Base-by-base conservation (phyloP, 2,888 invertebrate genomes). In the Meta bourneti region DNA sequence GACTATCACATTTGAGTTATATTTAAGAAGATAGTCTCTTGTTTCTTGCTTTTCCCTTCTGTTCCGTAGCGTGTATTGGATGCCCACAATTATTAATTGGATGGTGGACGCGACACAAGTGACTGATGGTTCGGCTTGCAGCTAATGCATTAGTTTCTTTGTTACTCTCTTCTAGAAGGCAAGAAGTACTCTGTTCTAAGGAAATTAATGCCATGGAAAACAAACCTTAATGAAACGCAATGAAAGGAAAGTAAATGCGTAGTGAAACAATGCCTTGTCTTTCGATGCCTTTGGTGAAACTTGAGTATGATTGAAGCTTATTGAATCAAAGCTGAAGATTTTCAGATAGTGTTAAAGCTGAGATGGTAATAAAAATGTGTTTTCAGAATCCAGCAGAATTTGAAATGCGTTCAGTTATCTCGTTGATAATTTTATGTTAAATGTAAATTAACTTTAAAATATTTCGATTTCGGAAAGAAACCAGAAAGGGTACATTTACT, bases 101-200 rank as follows among this genome's bases (percentile, higher is more conserved):
- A 79, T 79, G 20, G 79, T 79, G 79, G 61, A 79, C 61, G 61
- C 79, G 54, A 79, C 79, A 52, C 61, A 11, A 61, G 79, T 79
- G 79, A 79, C 79, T 54, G 54, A 79, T 79, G 79, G 79, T 79
- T 79, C 20, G 34, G 54, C 61, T 61, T 16, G 54, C 79, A 54
- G 61, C 79, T 79, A 79, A 79, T 79, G 79, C 79, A 79, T 79
- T 79, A 79, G 79, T 79, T 79, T 61, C 79, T 79, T 79, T 79
- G 54, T 78, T 79, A 61, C 79, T 54, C 34, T 52, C 54, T 54
- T 54, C 34, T 34, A 34, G 20, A 61, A 79, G 75, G 79, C 34
- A 79, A 79, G 79, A 79, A 79, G 77, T 77, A 77, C 77, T 77
- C 61, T 61, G 79, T 79, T 69, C 54, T 61, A 79, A 79, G 79